Base-by-base conservation (phyloP, 2,888 invertebrate genomes). In the Geotrupes spiniger region DNA sequence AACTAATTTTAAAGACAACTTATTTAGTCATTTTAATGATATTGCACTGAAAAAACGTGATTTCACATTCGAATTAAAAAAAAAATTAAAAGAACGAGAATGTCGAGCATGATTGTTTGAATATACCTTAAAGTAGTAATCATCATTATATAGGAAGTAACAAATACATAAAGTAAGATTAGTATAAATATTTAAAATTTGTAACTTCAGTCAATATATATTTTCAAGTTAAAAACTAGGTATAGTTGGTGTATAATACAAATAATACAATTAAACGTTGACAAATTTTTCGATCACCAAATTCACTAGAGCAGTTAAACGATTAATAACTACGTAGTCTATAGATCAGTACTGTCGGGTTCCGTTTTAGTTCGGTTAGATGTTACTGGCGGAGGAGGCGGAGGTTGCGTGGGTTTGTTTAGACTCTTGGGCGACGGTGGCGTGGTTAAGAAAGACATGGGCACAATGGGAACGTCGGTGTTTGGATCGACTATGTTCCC, bases 341-440 rank as follows among this genome's bases (percentile, higher is more conserved):
- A 72, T 58, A 72, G 67, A 58, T 72, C 69, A 45, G 72, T 72
- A 59, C 71, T 72, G 45, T 72, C 70, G 12, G 59, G 49, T 26
- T 64, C 63, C 4, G 61, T 50, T 51, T 63, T 64, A 11, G 58
- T 46, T 53, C 54, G 53, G 33, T 27, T 53, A 17, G 46, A 45
- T 29, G 40, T 57, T 16, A 57, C 50, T 1, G 73, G 73, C n/a
- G 74, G 74, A 12, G 74, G 74, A 14, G 74, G 74, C 5, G 74
- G 74, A 11, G 74, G 74, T 46, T 73, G 67, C 10, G 72, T 70
- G 2, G 74, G 74, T 57, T 72, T 72, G 53, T 63, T 71, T 49
- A 72, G 59, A 53, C 63, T 66, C 42, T 70, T 57, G 11, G 70
- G 68, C 42, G 69, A 66, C 3, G 68, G 64, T 10, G 69, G 69